Percentiles rank a stretch among this genome's conserved stretches.
Conservation (phyloP, 1,140 invertebrate genomes). For the Cherax quadricarinatus region DNA sequence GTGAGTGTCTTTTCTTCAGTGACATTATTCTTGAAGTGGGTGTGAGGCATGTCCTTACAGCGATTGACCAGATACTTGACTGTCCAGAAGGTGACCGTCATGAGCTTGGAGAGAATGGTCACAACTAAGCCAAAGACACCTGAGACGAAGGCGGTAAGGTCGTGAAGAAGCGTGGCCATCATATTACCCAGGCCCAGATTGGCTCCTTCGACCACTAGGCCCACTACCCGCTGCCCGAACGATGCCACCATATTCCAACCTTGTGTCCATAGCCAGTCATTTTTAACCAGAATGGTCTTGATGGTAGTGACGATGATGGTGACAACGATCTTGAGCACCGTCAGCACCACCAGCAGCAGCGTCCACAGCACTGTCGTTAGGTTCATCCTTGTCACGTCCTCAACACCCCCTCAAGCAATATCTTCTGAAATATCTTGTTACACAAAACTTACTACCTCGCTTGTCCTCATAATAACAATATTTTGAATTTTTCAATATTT, state of each 20-base stretch:
- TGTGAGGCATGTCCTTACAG: slow-evolving; percentile 27
- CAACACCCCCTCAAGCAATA: not conserved
- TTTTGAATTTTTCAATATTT: not conserved
- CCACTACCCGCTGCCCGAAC: slow-evolving; percentile 18
- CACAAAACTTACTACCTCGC: not conserved
- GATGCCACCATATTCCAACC: slow-evolving; percentile 29
- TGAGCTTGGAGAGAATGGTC: slow-evolving; percentile 25
- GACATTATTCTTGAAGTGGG: slow-evolving; percentile 7
- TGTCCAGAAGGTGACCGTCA: slow-evolving; percentile 41
- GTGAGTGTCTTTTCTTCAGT: slow-evolving; percentile 27
- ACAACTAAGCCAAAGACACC: slow-evolving; percentile 22
- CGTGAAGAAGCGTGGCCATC: slow-evolving; percentile 38
- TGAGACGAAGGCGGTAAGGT: slow-evolving; percentile 46
- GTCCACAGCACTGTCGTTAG: slow-evolving; percentile 44
- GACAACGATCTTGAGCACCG: slow-evolving; percentile 38
- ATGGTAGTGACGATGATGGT: slow-evolving; percentile 51
- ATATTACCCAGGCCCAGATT: slow-evolving; percentile 32
- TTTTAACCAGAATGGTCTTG: slow-evolving; percentile 57
- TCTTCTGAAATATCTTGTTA: not conserved
- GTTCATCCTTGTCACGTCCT: slow-evolving; percentile 7
- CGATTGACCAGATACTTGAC: slow-evolving; percentile 46
- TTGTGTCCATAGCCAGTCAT: slow-evolving; percentile 58
- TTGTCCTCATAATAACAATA: not conserved
- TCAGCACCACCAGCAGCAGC: slow-evolving; percentile 36
- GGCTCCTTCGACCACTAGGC: slow-evolving; percentile 24